Base-by-base conservation (phyloP, 2,888 invertebrate species). In the Malachius bipustulatus region DNA sequence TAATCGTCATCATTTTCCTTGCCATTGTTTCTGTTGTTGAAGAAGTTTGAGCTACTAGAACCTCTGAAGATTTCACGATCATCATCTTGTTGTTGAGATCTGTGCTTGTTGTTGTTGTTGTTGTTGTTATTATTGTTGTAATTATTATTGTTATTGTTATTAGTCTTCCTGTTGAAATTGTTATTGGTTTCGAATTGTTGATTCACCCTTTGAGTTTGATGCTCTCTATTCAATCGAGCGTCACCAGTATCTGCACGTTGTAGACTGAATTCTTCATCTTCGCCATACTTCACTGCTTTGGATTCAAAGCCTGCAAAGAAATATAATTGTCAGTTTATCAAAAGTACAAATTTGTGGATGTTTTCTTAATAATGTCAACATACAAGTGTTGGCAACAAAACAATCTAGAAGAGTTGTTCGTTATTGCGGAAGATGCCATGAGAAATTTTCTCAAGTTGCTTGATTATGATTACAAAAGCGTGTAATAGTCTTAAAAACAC, bases 21-120 rank as follows among this genome's bases (percentile, higher is more conserved):
- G 4, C 73, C 73, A 26, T 67, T 66, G 52, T 74, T 71, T 32
- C 68, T 64, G 51, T 72, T 73, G 47, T 77, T 77, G 61, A 77
- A 82, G 65, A 81, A 82, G 59, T 82, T 79, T 1, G 81, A 79
- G 38, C 79, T 80, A 55, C 79, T 79, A 14, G 80, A 78, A 28
- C 75, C 73, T 47, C 75, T 74, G 38, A 80, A 74, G 38, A 72
- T 67, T 49, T 80, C 79, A 37, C 73, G 48, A 15, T 63, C 60
- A 30, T 50, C 27, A 37, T 41, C 39, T 60, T 60, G 44, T 54
- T 59, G 42, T 48, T 43, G 50, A 42, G 36, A 47, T 8, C 29
- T 28, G 4, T 9, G 16, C 46, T 42, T 14, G 47, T 49, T 26
- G 46, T 38, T 36, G 8, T 46, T 48, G 4, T 39, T 39, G 33